Evolutionary conservation across 1,140 invertebrate species (phyloP).

Genomic region (Drosophila pruinosa): DNA sequence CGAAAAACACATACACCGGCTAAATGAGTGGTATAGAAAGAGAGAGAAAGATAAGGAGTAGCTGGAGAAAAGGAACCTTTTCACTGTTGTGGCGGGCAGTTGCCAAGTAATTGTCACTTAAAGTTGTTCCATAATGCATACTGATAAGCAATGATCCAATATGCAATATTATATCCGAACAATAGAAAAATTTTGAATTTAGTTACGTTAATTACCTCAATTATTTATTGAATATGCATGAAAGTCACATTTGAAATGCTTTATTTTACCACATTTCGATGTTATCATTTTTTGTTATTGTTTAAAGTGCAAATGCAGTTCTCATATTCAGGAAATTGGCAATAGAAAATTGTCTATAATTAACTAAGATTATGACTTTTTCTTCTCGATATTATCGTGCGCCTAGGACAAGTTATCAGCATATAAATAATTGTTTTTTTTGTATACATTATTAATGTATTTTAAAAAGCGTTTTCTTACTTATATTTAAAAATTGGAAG

Average conservation of each 20-base stretch:
- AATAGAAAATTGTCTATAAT: conserved; percentile 16
- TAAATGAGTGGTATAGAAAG: conserved; percentile 8
- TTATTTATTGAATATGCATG: conserved; percentile 13
- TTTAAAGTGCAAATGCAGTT: neutral
- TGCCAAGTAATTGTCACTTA: conserved; percentile 1
- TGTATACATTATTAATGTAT: neutral
- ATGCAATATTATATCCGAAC: conserved; percentile 33
- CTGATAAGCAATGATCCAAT: conserved; percentile 35
- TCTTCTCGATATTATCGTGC: neutral
- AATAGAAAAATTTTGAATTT: conserved; percentile 30
- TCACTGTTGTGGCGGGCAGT: conserved; percentile 19
- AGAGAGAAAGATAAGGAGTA: neutral
- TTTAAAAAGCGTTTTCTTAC: neutral
- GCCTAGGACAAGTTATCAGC: neutral
- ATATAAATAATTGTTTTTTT: neutral
- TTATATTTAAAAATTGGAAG: neutral
- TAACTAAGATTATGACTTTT: conserved; percentile 11
- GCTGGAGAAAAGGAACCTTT: neutral
- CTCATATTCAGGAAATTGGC: conserved; percentile 12
- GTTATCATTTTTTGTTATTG: conserved; percentile 5
- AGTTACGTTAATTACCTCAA: conserved; percentile 5
- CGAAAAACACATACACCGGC: conserved; percentile 39
- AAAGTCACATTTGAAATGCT: conserved; percentile 2
- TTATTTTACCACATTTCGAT: neutral
- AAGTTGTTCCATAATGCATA: conserved; percentile 18